Conservation (phyloP, 2,113 vertebrate genomes). For the Loxodonta africana region DNA sequence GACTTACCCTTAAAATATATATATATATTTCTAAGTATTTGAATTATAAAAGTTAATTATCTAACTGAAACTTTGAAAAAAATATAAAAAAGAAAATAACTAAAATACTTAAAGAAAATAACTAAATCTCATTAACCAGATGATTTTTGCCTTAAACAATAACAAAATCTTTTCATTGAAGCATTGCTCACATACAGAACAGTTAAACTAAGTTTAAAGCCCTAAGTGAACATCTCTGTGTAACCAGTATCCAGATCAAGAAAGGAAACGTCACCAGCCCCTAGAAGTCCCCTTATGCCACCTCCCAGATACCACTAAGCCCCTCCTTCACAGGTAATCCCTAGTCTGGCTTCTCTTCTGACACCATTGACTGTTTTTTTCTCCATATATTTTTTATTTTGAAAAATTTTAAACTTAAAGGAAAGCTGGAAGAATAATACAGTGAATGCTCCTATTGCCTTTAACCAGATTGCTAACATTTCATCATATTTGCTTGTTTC, state of each 20-base stretch:
- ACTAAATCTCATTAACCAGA: not conserved
- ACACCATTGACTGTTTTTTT: not conserved
- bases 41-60: not conserved
- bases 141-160: not conserved
- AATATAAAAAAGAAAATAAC: not conserved
- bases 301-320: no score
- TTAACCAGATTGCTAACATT: not conserved
- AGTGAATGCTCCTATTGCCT: not conserved
- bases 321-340: not conserved
- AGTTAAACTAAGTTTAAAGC: not conserved
- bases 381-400: no score
- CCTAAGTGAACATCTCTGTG: not conserved
- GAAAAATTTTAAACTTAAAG: not conserved
- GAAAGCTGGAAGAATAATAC: not conserved
- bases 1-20: not conserved
- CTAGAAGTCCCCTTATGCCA: not conserved
- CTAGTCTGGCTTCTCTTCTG: not conserved
- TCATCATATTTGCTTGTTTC: not conserved
- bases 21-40: not conserved
- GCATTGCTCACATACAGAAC: not conserved
- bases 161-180: not conserved
- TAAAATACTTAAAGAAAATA: not conserved
- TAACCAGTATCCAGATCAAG: not conserved
- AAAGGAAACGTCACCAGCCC: not conserved
- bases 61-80: slow-evolving; percentile 7